Evolutionary conservation across 2,888 invertebrate species (phyloP), one percentile per base, ranked within the genome.

Genomic region (Alloplasta piceator): DNA sequence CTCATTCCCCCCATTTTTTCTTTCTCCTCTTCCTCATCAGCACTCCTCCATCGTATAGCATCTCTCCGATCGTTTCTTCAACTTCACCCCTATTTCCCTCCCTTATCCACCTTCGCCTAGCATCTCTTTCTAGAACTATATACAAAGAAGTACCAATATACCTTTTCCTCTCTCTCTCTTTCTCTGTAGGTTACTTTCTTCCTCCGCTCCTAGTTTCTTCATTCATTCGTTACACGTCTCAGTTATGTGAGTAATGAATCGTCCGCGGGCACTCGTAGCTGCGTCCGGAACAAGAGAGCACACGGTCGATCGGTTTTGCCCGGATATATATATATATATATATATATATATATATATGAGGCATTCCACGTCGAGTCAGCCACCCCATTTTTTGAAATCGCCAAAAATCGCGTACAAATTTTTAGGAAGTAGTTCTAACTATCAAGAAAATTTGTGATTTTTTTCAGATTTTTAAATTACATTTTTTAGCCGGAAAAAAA

Each of bases 201-300:
- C 26, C 43, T 43, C 61, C 68, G 64, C 72, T 77, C 84, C 81
- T 67, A 67, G 71, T 78, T 82, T 82, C 82, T 86, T 83, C 86
- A 85, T 86, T 86, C 87, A 86, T 88, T 89, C 87, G 86, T 87
- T 86, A 85, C 88, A 88, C 88, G 87, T 89, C 86, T 86, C 87
- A 84, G 89, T 87, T 89, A 89, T 89, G 87, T 83, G 86, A 87
- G 88, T 89, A 87, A 89, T 88, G 84, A 86, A 83, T 77, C 74
- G 79, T 76, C 56, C 75, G 46, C 66, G 63, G 41, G 70, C 50
- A 46, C 78, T 56, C 68, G 61, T 56, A 82, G 60, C 72, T 74
- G 71, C 61, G 43, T 70, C 74, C 71, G 71, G 66, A 78, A 70
- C 78, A 71, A 74, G 81, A 74, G 72, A 81, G 70, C 64, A 68